These are phyloP conservation scores for Todiramphus saurophagus DNA, from an alignment of 2,113 vertebrate species.

Conservation along the genomic window DNA sequence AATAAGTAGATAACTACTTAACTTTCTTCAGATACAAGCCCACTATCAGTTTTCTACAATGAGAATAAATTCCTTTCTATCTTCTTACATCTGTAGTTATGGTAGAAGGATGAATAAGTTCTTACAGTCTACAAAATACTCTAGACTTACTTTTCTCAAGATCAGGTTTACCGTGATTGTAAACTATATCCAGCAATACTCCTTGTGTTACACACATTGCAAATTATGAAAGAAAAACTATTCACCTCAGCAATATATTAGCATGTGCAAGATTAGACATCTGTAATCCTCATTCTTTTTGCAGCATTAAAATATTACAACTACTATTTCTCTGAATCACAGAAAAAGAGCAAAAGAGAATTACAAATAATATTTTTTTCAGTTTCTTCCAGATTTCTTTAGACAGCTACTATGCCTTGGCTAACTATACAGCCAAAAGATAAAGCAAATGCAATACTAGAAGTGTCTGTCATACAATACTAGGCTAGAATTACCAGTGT, in stretches of 20 bases:
- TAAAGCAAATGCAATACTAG: not conserved
- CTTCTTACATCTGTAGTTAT: not conserved
- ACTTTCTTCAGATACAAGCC: not conserved
- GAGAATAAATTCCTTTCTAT: not conserved
- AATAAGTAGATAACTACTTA: not conserved
- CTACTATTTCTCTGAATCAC: not conserved
- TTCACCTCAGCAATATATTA: not conserved
- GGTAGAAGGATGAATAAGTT: not conserved
- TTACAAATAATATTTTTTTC: not conserved
- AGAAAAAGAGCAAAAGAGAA: not conserved
- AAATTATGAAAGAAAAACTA: not conserved
- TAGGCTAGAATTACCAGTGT: not conserved
- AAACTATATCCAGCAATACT: not conserved
- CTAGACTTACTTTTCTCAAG: not conserved
- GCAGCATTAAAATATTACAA: not conserved
- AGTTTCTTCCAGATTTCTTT: not conserved
- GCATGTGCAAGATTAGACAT: not conserved
- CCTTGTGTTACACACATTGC: not conserved
- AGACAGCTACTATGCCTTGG: not conserved
- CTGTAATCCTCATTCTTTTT: not conserved
- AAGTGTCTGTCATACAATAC: not conserved
- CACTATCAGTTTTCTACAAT: not conserved
- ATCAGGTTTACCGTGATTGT: not conserved
- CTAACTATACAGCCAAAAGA: not conserved
- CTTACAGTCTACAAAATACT: not conserved